phyloP scores from a whole-genome alignment of 2,888 invertebrate species.

The Lordiphosa andalusiaca region DNA sequence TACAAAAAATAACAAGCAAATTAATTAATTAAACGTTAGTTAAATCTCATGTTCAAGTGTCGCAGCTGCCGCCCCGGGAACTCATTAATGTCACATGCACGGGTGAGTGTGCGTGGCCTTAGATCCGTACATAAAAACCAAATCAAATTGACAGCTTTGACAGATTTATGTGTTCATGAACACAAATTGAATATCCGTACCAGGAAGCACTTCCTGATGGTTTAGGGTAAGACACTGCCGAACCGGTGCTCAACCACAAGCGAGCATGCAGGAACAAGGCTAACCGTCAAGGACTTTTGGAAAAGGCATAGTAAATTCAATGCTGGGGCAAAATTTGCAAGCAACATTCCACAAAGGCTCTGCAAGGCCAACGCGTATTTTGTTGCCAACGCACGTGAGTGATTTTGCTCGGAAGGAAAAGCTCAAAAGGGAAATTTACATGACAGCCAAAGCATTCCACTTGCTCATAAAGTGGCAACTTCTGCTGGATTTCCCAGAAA shows the following conservation, averaged over 20 bases:
- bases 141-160: constrained; percentile 58
- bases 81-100: constrained; percentile 60
- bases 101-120: constrained; percentile 3
- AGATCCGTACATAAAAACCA: constrained; percentile 8
- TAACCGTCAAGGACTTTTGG: not conserved
- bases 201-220: constrained; percentile 22
- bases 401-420: constrained; percentile 6
- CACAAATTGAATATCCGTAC: constrained; percentile 37
- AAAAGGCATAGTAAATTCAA: not conserved
- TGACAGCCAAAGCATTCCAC: constrained; percentile 21
- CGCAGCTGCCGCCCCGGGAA: constrained; percentile 64
- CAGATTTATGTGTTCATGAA: constrained; percentile 46
- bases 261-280: constrained; percentile 15
- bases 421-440: constrained; percentile 43
- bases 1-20: constrained; percentile 51
- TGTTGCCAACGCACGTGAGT: constrained; percentile 21
- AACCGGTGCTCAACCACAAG: constrained; percentile 13
- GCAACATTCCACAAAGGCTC: not conserved
- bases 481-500: constrained; percentile 8
- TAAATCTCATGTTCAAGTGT: constrained; percentile 47
- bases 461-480: constrained; percentile 17
- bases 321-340: not conserved
- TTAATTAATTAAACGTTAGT: constrained; percentile 68
- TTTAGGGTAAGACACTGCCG: constrained; percentile 9
- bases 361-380: constrained; percentile 6